A percentile compares a stretch with the other conserved stretches of the same genome.
These are phyloP conservation scores for Urocitellus parryii DNA, from an alignment of 2,113 vertebrate species.

Conservation along the genomic window DNA sequence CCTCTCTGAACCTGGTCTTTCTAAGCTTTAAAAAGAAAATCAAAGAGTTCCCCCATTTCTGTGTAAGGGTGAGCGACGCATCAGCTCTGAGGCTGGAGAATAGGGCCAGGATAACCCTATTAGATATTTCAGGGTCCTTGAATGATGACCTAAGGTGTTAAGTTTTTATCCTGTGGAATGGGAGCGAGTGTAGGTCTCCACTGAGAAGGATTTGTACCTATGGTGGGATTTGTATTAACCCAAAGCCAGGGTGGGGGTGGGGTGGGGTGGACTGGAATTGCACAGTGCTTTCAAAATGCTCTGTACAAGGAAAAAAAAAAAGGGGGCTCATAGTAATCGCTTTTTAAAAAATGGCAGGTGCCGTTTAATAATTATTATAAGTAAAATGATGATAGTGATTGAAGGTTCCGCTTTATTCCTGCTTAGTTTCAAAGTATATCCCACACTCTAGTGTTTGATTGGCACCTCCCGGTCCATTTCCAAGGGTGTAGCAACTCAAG, in stretches of 20 bases:
- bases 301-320: background rate
- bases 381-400: background rate
- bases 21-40: background rate
- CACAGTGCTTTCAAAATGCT: background rate
- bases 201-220: background rate
- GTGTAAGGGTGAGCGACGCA: background rate
- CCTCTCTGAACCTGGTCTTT: background rate
- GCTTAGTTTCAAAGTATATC: conserved; percentile 40
- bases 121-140: background rate
- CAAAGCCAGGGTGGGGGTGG: background rate
- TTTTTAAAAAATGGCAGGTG: conserved; percentile 33
- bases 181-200: background rate
- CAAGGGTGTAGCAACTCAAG: background rate
- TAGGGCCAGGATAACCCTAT: background rate
- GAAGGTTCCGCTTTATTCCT: background rate
- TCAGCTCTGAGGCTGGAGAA: background rate
- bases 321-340: background rate
- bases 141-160: background rate
- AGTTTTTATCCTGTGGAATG: background rate
- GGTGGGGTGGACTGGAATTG: background rate
- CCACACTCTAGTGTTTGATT: conserved; percentile 9
- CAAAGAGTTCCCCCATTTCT: background rate
- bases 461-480: background rate
- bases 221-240: background rate
- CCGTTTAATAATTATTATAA: background rate